Base-by-base conservation (phyloP, 2,113 vertebrate species). In the Sinocyclocheilus grahami region DNA sequence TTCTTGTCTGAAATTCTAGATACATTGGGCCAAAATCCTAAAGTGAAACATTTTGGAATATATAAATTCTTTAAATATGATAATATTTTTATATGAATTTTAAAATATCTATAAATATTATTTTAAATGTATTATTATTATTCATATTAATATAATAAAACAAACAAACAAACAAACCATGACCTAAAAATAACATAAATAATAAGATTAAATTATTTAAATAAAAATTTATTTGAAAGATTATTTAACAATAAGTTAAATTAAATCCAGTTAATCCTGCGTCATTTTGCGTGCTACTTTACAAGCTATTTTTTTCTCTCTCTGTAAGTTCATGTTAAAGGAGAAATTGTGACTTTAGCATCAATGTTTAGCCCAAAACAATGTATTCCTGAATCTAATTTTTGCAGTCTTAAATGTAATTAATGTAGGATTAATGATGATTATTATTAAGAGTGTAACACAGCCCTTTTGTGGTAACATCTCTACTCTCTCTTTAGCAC, bases 401-500 rank as follows among this genome's bases (percentile, higher is more conserved):
- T 16, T 37, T 10, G 14, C 30, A 4, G 24, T 4, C 30, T 37
- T 37, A 72, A 71, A 71, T 71, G 22, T 60, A 3, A 2, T 60
- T n/a, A 62, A 10, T 62, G 2, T 62, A 10, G 22, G 10, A 65
- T 65, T 14, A 65, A 14, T 65, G 24, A 27, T 65, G 11, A 65
- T 51, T 12, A 51, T 51, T 51, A 51, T 65, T 27, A 65, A 2
- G 24, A 65, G n/a, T 6, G 1, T 27, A 30, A 13, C 62, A 65
- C n/a, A 24, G n/a, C 10, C n/a, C 62, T 13, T 63, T 33, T 16
- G 14, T 14, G 3, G 2, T 67, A 27, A 24, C n/a, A 30, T 10
- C 16, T 30, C 16, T 11, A 11, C 48, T 67, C 78, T 22, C 9
- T 46, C 0, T 77, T 81, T 77, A 99, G 98, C 98, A 99, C 1